Percentiles rank a stretch among this genome's conserved stretches.
Evolutionary conservation across 1,140 invertebrate genomes (phyloP).

Genomic region (Lycorma delicatula): DNA sequence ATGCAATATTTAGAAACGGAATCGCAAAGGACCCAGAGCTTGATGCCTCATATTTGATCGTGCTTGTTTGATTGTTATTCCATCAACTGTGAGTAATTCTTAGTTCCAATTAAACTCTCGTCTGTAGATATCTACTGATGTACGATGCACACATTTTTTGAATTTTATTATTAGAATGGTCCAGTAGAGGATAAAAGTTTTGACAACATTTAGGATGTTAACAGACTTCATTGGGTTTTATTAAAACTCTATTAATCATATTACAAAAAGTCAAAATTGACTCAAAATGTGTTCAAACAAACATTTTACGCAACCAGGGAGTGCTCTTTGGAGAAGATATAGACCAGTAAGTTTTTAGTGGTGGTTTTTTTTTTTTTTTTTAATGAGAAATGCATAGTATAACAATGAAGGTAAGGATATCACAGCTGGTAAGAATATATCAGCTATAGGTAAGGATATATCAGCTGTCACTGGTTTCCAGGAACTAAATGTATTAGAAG

Average conservation of each 20-base stretch:
- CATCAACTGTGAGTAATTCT: conserved; percentile 19
- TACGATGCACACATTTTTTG: conserved; percentile 26
- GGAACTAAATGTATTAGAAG: not conserved
- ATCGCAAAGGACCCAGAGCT: too few relatives aligned
- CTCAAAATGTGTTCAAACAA: too few relatives aligned
- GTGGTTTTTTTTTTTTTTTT: not conserved
- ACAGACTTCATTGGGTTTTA: conserved; percentile 21
- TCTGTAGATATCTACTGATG: conserved; percentile 24
- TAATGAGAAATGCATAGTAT: too few relatives aligned
- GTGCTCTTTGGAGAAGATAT: not conserved
- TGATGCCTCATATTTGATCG: conserved; percentile 24
- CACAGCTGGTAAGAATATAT: too few relatives aligned
- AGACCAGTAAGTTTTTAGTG: not conserved
- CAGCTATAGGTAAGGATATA: too few relatives aligned
- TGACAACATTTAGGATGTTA: conserved; percentile 30
- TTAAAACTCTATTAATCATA: conserved; percentile 19
- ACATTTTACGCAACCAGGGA: conserved; percentile 10
- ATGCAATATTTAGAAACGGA: conserved; percentile 22
- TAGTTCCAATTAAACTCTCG: conserved; percentile 27
- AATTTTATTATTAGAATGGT: conserved; percentile 31
- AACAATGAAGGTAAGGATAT: conserved; percentile 9
- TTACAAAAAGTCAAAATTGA: too few relatives aligned
- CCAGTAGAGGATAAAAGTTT: conserved; percentile 27
- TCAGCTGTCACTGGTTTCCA: not conserved
- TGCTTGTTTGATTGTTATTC: conserved; percentile 32